These are phyloP conservation scores for Ara ararauna DNA, from an alignment of 2,797 vertebrate genomes.

Conservation along the genomic window DNA sequence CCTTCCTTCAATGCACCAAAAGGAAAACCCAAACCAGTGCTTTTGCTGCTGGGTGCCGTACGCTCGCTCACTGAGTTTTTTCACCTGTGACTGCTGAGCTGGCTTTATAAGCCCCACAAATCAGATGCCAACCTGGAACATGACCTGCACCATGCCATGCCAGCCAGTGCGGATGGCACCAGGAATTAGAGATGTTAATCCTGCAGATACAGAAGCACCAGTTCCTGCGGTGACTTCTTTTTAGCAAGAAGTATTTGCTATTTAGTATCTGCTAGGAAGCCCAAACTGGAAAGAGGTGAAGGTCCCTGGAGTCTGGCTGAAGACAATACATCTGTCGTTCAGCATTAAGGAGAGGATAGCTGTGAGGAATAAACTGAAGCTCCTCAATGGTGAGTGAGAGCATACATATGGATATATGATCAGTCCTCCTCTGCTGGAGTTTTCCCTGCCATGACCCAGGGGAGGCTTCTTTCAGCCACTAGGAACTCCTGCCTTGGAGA, in stretches of 20 bases:
- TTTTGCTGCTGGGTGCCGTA: background rate
- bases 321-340: background rate
- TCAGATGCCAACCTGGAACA: background rate
- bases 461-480: background rate
- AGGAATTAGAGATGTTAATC: background rate
- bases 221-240: background rate
- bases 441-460: background rate
- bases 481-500: background rate
- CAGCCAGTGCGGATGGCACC: background rate
- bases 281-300: background rate
- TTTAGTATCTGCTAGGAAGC: background rate
- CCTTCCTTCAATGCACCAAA: background rate
- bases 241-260: background rate
- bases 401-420: background rate
- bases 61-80: background rate
- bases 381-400: background rate
- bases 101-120: background rate
- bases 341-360: background rate
- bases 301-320: background rate
- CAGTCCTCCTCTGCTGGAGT: background rate
- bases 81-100: background rate
- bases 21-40: background rate
- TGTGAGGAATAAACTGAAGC: background rate
- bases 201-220: background rate
- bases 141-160: accelerated